Conservation (phyloP, 2,888 invertebrate genomes). For the Plagodis dolabraria region DNA sequence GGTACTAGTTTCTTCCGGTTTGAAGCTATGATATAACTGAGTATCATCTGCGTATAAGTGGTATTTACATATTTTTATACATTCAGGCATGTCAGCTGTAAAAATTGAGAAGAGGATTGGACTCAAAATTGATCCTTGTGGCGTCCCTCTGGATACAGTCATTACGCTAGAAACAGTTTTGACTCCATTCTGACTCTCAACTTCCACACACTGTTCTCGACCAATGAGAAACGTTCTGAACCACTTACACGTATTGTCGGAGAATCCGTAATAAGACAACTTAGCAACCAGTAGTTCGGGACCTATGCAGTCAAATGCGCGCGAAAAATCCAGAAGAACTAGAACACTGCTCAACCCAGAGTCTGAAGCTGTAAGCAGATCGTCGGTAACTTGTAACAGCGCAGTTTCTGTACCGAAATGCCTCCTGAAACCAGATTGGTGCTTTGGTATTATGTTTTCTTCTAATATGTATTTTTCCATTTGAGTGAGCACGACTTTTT, state of each 20-base stretch:
- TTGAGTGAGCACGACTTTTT: background rate
- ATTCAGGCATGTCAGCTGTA: too few relatives aligned
- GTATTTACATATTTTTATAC: background rate
- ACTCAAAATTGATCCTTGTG: background rate
- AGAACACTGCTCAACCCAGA: background rate
- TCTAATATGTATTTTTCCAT: background rate
- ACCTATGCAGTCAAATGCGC: slow-evolving; percentile 2
- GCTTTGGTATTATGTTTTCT: background rate
- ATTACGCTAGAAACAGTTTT: background rate
- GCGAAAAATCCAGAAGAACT: slow-evolving; percentile 1
- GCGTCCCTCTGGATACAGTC: background rate
- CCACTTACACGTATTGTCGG: slow-evolving; percentile 14
- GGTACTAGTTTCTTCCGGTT: background rate
- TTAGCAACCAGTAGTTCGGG: background rate
- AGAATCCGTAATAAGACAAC: slow-evolving; percentile 1
- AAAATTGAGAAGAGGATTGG: too few relatives aligned
- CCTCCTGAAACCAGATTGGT: background rate
- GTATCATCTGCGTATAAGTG: slow-evolving; percentile 18
- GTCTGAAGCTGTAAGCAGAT: background rate
- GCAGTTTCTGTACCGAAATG: background rate
- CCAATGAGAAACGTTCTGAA: slow-evolving; percentile 26
- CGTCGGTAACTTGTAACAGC: background rate
- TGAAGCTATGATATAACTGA: slow-evolving; percentile 6
- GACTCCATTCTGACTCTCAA: background rate
- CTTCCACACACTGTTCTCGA: slow-evolving; percentile 20